These are phyloP conservation scores for Baccha elongata DNA, from an alignment of 2,888 invertebrate genomes.

Conservation along the genomic window DNA sequence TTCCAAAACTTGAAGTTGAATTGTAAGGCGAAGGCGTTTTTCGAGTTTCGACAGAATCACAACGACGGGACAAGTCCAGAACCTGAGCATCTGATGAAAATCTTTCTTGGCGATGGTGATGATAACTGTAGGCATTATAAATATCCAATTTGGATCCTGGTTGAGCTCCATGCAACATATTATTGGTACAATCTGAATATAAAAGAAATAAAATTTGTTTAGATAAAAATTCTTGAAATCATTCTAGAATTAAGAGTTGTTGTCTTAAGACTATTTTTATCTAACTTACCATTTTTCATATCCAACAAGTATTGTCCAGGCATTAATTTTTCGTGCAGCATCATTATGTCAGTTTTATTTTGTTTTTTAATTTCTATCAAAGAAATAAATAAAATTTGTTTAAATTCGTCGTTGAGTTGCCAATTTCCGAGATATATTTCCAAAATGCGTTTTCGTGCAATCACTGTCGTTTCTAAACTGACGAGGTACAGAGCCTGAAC, in stretches of 20 bases:
- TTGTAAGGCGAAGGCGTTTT: slow-evolving; percentile 81
- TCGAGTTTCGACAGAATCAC: slow-evolving; percentile 79
- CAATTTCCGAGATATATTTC: slow-evolving; percentile 5
- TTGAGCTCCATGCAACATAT: slow-evolving; percentile 64
- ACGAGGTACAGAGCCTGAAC: neutral
- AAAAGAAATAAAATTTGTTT: neutral
- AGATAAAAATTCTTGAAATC: neutral
- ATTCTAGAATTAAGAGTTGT: no score
- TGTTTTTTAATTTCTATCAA: neutral
- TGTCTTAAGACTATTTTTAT: slow-evolving; percentile 7
- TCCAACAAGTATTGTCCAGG: slow-evolving; percentile 80
- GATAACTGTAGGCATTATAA: slow-evolving; percentile 77
- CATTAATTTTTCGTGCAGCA: slow-evolving; percentile 80
- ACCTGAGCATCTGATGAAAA: slow-evolving; percentile 76
- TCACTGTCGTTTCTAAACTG: slow-evolving; percentile 41
- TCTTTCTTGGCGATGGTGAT: slow-evolving; percentile 18
- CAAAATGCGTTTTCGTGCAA: neutral
- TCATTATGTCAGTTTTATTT: slow-evolving; percentile 38
- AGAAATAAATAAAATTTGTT: neutral
- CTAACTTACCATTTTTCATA: slow-evolving; percentile 79
- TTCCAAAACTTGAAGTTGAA: slow-evolving; percentile 79
- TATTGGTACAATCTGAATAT: slow-evolving; percentile 60
- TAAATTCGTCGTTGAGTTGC: no score
- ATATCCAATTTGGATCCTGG: slow-evolving; percentile 77
- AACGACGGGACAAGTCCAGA: slow-evolving; percentile 81